Evolutionary conservation across 1,140 invertebrate genomes (phyloP), one percentile per base, ranked within the genome.

Genomic region (Bombus superbus): DNA sequence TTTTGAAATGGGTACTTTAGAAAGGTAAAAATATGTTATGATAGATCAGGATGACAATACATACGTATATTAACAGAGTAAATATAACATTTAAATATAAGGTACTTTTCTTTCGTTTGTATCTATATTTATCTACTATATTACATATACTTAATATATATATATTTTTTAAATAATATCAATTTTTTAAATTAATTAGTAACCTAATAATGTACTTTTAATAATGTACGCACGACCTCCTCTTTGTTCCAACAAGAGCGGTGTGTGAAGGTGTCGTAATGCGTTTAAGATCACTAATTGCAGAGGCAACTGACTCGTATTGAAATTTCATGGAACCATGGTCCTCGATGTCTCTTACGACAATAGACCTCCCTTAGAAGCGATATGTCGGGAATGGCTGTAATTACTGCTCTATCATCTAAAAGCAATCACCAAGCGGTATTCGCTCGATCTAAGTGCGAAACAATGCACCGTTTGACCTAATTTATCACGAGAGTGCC

Each of bases 261-360:
- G 88, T 69, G 86, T 85, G 87, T 71, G 64, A 35, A 35, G 81
- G 38, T n/a, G 59, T 75, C 81, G 88, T 90, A 90, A 90, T 89
- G 82, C 82, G 79, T 81, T 90, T 90, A 90, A 90, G 82, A 68
- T 76, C 32, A 32, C 88, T 90, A 90, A 90, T 88, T 89, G 89
- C 88, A 90, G 42, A 47, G 28, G 44, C 73, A 32, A 77, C 79
- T 68, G 28, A 76, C 81, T 68, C 38, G 38, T 38, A 78, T 59
- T 78, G 75, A 88, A 86, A 88, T 86, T 81, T 83, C 83, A 62
- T 40, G 22, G 79, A 85, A 78, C 74, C 74, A 40, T 22, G 38
- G 47, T 44, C 22, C 86, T 86, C 68, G 75, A 59, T 47, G 78
- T 78, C 73, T 81, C 72, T 62, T 11, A 32, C 47, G 77, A 88